Evolutionary conservation across 2,797 vertebrate species (phyloP).

Genomic region (Sebastes vulpes): DNA sequence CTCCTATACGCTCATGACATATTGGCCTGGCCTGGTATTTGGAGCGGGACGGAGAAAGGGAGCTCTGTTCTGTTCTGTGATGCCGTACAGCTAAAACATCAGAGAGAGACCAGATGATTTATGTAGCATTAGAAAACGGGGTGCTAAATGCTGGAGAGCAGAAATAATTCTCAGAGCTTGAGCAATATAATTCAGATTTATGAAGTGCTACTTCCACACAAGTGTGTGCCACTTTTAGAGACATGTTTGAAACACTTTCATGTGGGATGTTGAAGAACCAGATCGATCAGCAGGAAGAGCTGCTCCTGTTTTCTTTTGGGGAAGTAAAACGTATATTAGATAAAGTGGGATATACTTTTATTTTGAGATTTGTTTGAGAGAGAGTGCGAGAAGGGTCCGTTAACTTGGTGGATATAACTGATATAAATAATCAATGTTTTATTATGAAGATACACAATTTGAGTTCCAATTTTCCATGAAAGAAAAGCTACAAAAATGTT

Average conservation of each 20-base stretch:
- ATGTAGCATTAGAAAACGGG: not conserved
- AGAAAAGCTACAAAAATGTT: not conserved
- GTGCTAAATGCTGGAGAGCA: not conserved
- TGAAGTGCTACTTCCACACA: not conserved
- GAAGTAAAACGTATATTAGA: not conserved
- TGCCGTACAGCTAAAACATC: not conserved
- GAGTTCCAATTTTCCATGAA: not conserved
- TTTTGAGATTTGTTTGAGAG: no score
- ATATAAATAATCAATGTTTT: no score
- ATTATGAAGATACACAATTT: not conserved
- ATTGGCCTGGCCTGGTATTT: slow-evolving; percentile 24
- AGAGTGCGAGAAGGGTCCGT: no score
- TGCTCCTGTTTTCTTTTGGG: no score
- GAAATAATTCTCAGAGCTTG: not conserved
- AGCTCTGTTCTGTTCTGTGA: slow-evolving; percentile 24
- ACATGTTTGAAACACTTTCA: not conserved
- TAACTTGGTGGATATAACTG: no score
- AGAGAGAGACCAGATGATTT: not conserved
- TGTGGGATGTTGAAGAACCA: no score
- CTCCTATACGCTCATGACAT: slow-evolving; percentile 44
- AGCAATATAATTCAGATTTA: not conserved
- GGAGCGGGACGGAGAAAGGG: slow-evolving; percentile 18
- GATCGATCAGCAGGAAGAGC: no score
- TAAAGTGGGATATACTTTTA: not conserved
- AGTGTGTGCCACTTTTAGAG: not conserved